Evolutionary conservation across 2,888 invertebrate genomes (phyloP), one percentile per base, ranked within the genome.

Genomic region (Drosophila putrida): DNA sequence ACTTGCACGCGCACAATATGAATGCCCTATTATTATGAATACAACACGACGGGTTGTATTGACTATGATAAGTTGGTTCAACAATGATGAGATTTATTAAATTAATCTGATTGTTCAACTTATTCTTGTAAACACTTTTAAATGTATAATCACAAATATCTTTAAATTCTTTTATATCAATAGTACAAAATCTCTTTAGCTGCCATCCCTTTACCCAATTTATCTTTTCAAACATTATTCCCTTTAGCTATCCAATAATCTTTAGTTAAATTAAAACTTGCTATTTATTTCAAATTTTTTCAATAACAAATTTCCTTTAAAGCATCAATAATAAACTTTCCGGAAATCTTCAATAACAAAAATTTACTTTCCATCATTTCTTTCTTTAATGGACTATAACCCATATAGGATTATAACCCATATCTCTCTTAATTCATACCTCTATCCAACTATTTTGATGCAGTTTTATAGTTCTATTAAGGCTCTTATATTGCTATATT

Each of bases 1-100:
- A 36, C 31, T 51, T 50, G 47, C 76, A 75, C 71, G 62, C 75
- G 62, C 71, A 36, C 53, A 38, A 25, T 43, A 41, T 38, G 1
- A 41, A 47, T 73, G 64, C 70, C 64, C 60, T 64, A 64, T 53
- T 39, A 36, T 43, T 27, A 25, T 44, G 13, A 20, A 4, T 44
- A 6, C 6, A 33, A 49, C 27, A 6, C 27, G 46, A 20, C 25
- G 35, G 50, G 60, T 59, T 61, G 54, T 20, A 28, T 61, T n/a
- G 20, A 41, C 51, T 57, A 44, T 6, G 3, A n/a, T n/a, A n/a
- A 25, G 6, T 25, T 35, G n/a, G 4, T 15, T 49, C 20, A 10
- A n/a, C 11, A n/a, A 28, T 28, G 0, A 28, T 28, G 6, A 0
- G 5, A 28, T 5, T 28, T 28, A 4, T 28, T 28, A 28, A 28